Evolutionary conservation across 2,797 vertebrate genomes (phyloP).

Genomic region (Alouatta caraya): DNA sequence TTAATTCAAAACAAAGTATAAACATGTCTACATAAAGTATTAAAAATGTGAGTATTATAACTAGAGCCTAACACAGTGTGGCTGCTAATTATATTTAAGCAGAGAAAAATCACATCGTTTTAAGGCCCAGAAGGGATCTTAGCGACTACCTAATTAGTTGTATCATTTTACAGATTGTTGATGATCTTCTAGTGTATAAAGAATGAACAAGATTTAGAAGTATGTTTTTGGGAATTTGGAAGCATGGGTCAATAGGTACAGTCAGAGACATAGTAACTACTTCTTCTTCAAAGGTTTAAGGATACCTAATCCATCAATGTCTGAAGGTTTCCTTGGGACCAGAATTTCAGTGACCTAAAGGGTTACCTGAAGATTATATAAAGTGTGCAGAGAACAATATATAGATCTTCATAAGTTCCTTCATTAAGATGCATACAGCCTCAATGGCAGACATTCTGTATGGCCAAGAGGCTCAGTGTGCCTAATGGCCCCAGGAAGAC

Average conservation of each 20-base stretch:
- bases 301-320: background rate
- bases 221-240: background rate
- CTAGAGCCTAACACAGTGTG: background rate
- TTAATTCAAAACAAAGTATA: constrained; percentile 11
- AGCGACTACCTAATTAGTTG: background rate
- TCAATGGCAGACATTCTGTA: background rate
- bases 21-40: background rate
- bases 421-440: background rate
- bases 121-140: background rate
- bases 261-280: background rate
- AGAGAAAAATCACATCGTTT: constrained; percentile 18
- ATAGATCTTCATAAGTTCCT: background rate
- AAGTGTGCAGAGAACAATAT: background rate
- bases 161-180: background rate
- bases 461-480: background rate
- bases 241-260: background rate
- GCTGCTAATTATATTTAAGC: constrained; percentile 35
- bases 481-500: background rate
- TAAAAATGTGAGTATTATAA: background rate
- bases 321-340: background rate
- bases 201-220: background rate
- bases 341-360: background rate
- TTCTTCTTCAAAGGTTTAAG: constrained; percentile 6
- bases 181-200: background rate
- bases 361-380: background rate